These are phyloP conservation scores for Spinus olivaceus DNA, from an alignment of 2,797 vertebrate species.

Conservation along the genomic window DNA sequence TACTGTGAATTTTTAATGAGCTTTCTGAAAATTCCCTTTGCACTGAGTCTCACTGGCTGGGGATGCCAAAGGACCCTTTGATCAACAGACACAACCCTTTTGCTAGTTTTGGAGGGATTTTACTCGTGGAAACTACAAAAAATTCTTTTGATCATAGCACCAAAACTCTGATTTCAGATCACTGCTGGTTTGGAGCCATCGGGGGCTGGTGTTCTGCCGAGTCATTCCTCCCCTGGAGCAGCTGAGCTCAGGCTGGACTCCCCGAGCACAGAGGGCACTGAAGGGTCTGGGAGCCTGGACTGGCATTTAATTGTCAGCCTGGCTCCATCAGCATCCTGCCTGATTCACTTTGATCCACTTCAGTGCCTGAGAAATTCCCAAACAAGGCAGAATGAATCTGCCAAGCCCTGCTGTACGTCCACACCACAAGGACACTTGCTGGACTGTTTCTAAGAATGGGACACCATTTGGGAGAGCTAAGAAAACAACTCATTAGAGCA, in stretches of 20 bases:
- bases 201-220: neutral
- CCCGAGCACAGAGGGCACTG: neutral
- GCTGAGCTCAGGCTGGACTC: neutral
- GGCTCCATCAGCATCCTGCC: neutral
- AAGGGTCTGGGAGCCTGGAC: neutral
- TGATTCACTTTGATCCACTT: neutral
- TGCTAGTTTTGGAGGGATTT: neutral
- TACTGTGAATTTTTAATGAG: neutral
- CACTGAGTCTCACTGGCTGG: neutral
- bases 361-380: neutral
- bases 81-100: neutral
- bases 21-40: neutral
- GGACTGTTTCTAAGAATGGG: neutral
- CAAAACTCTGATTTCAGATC: neutral
- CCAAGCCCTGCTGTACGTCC: neutral
- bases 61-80: neutral
- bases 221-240: neutral
- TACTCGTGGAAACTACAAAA: neutral
- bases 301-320: neutral
- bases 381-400: neutral
- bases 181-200: neutral
- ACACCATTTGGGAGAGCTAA: neutral
- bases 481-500: conserved; percentile 19
- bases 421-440: neutral
- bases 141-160: neutral